Evolutionary conservation across 1,140 invertebrate species (phyloP), one percentile per base, ranked within the genome.

Genomic region (Drosophila yakuba): DNA sequence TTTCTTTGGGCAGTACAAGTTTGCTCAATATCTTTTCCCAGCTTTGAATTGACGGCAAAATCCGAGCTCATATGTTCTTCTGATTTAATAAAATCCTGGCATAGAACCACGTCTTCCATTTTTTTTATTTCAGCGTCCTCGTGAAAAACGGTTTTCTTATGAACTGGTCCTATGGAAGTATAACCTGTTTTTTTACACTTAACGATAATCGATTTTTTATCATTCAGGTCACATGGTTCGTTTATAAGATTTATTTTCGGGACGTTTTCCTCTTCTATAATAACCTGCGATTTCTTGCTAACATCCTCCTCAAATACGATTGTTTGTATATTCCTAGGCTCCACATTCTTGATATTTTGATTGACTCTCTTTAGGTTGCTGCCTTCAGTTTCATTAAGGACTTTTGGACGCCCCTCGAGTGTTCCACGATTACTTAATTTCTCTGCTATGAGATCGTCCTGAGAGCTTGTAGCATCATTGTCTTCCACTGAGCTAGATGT

Each of bases 371-470:
- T 43, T 47, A 17, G 43, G n/a, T 67, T 57, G 3, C 38, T 17
- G 2, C 35, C 11, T 25, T 59, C 35, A 6, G 57, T 32, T 35
- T 84, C 76, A 28, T 84, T 44, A 4, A 88, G 38, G 25, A 57
- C 38, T 32, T 54, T 80, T 1, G 83, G 84, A 20, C 60, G 71
- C 1, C 84, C 76, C 7, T 73, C 39, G 3, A 80, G 56, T 1
- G 38, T 55, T 8, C 4, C 56, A 1, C 56, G 52, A 28, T 51
- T 59, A 43, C 84, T 74, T 6, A 69, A 17, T 44, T 62, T 44
- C n/a, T 89, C 73, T 12, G 80, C 79, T 23, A 74, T 47, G 0
- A 69, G n/a, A 41, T 82, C 83, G 2, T 51, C 52, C 11, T 62
- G 54, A 10, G 82, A 82, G 1, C 44, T 48, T 1, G 11, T 44